Base-by-base conservation (phyloP, 2,888 invertebrate genomes). In the Catocala fraxini region DNA sequence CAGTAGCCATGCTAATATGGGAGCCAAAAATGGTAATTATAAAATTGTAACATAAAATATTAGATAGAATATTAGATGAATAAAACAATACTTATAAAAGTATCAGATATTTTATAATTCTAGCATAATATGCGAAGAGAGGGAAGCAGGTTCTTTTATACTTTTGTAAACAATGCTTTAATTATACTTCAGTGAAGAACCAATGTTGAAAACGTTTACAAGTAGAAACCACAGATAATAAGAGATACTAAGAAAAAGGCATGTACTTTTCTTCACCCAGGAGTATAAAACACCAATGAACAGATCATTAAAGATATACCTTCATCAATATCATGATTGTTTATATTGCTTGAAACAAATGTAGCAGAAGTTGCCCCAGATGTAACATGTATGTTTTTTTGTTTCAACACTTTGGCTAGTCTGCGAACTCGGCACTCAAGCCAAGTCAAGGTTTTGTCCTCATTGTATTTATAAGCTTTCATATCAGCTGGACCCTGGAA, bases 381-480 rank as follows among this genome's bases (percentile, higher is more conserved):
- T 0, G 96, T 95, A 0, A 97, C 97, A 89, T 97, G 96, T 63
- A 97, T 95, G 56, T 96, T 96, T 82, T 97, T 97, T 55, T 95
- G 92, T 76, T 95, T 95, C 39, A 97, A 89, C 35, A 96, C 95
- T 70, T 95, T 95, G 0, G 96, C 95, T 12, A 97, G 94, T 72
- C 95, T 95, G 58, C 95, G 94, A 0, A 96, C 96, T 89, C 97
- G 97, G n/a, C 95, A 93, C 68, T 96, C 95, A 35, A 98, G 90
- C 98, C 98, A 98, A 34, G 90, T 88, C 54, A 98, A 82, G 0
- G 97, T 95, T 81, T 97, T 97, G 15, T 96, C 96, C 86, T 97
- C 96, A 88, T 97, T 97, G 83, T 97, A 98, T 89, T 97, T 97
- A 82, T 96, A 98, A n/a, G 97, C 97, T 82, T 95, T 96, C 67